Evolutionary conservation across 2,797 vertebrate genomes (phyloP).

Genomic region (Gymnodraco acuticeps): DNA sequence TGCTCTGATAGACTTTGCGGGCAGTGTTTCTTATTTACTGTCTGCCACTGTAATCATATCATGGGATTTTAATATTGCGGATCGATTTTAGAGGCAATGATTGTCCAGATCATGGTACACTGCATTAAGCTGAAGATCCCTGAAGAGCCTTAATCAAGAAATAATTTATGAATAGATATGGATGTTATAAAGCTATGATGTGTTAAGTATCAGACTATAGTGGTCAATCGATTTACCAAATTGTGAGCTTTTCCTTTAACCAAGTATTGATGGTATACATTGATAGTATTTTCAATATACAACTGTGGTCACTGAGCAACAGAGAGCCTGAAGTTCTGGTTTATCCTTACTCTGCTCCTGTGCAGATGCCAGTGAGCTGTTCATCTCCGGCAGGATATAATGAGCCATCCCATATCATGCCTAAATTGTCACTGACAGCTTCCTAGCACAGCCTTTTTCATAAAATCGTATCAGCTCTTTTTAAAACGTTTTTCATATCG

Average conservation of each 20-base stretch:
- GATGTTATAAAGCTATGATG: not conserved
- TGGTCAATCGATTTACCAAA: not conserved
- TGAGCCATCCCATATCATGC: constrained; percentile 58
- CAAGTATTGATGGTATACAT: constrained; percentile 1
- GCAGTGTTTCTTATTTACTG: constrained; percentile 30
- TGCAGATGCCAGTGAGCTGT: constrained; percentile 56
- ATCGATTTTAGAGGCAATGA: constrained; percentile 21
- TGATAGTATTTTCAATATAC: constrained; percentile 9
- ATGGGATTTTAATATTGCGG: constrained; percentile 31
- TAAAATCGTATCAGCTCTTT: constrained; percentile 58
- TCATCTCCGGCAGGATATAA: constrained; percentile 68
- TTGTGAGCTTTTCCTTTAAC: not conserved
- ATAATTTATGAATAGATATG: not conserved
- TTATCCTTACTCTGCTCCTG: constrained; percentile 47
- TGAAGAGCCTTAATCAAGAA: not conserved
- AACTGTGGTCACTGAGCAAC: constrained; percentile 15
- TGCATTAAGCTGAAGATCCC: not conserved
- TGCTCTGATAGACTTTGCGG: constrained; percentile 31
- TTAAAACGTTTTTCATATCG: constrained; percentile 15
- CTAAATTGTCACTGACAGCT: constrained; percentile 47
- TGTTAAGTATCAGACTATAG: not conserved
- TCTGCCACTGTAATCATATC: constrained; percentile 34
- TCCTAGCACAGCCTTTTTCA: constrained; percentile 37
- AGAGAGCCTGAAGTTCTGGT: constrained; percentile 18
- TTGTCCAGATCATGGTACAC: constrained; percentile 12